Percentiles rank a stretch among this genome's conserved stretches.
Conservation (phyloP, 2,113 vertebrate species). For the Saccopteryx bilineata region DNA sequence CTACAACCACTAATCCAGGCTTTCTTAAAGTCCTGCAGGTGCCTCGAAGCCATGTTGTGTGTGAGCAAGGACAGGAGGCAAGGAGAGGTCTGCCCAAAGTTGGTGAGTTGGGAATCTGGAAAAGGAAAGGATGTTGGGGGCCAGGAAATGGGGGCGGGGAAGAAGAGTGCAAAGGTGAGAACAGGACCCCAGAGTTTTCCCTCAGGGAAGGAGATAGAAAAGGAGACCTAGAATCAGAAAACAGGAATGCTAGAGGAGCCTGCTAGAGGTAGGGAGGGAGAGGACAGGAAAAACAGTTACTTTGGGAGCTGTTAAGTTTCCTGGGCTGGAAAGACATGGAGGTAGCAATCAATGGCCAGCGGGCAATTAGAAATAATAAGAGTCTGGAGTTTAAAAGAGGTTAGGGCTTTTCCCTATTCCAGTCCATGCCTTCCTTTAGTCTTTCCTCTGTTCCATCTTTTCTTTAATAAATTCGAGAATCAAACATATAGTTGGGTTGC, state of each 20-base stretch:
- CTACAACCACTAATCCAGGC: not conserved
- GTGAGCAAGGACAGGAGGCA: too few relatives aligned
- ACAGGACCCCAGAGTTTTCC: not conserved
- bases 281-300: not conserved
- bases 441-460: not conserved
- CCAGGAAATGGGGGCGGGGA: not conserved
- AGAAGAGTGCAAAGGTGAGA: not conserved
- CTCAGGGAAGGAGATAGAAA: not conserved
- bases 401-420: not conserved
- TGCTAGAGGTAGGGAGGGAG: not conserved
- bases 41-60: not conserved
- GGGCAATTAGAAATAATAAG: not conserved
- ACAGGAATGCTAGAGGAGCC: not conserved
- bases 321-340: not conserved
- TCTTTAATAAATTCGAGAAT: slow-evolving; percentile 1
- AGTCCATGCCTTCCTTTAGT: not conserved
- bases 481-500: not conserved
- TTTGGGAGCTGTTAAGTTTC: not conserved
- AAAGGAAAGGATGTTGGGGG: not conserved
- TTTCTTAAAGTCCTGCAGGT: too few relatives aligned
- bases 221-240: not conserved
- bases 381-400: not conserved
- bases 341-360: not conserved
- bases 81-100: not conserved
- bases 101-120: not conserved